Evolutionary conservation across 2,113 vertebrate genomes (phyloP), one percentile per base, ranked within the genome.

Genomic region (Callipepla californica): DNA sequence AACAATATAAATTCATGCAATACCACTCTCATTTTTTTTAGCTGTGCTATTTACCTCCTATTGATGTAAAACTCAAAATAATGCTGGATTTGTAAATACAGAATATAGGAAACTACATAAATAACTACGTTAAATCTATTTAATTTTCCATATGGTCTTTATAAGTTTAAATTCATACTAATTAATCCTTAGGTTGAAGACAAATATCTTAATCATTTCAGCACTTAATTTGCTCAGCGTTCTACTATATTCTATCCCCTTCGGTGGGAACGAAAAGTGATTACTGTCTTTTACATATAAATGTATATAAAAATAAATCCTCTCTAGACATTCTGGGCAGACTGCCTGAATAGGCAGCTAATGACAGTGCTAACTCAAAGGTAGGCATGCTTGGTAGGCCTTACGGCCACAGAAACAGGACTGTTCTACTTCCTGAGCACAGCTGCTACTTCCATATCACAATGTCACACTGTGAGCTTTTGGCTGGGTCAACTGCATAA

Each of bases 151-250:
- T 61, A 47, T 2, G 40, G 36, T 84, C 25, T 78, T 89, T 30
- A 78, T 72, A 73, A 86, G 15, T 72, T 96, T 75, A 81, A 79
- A 81, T 81, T 72, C 30, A 78, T 38, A 53, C 10, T 70, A 61
- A 81, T 72, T 16, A 79, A 7, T 81, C 80, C 23, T 66, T 76
- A 32, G 17, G 57, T 58, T 85, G 36, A 90, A 94, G 83, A 95
- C 75, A 89, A 78, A 42, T 62, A 85, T 69, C 89, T 69, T 93
- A 30, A 61, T 59, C 7, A 26, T 85, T 76, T 92, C 86, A 85
- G 84, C 40, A 42, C 73, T 83, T 90, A 80, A 92, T 92, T 76
- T 93, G 40, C 30, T 65, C 76, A 78, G 14, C 88, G 78, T 78
- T 94, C 42, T 63, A 40, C 19, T 26, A 32, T 59, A 44, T 77